These are phyloP conservation scores for Astropecten irregularis DNA, from an alignment of 53 echinoderm and acorn worm species.

Conservation along the genomic window DNA sequence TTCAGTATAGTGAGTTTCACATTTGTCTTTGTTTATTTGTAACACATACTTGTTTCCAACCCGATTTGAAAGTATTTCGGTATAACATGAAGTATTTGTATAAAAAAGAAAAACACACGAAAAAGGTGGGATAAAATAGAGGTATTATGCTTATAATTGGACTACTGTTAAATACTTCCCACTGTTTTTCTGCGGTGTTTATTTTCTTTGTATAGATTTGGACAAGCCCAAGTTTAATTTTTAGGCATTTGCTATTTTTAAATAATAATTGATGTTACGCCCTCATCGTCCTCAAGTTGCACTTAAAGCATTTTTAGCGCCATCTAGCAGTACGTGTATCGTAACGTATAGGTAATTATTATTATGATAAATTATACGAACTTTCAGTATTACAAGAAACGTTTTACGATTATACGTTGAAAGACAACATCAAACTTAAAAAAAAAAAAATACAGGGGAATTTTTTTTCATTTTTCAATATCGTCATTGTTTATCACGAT, in stretches of 20 bases:
- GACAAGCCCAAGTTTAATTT: background rate
- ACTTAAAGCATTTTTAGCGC: background rate
- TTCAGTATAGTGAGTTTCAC: no score
- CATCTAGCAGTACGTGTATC: constrained; percentile 36
- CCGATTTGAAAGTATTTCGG: no score
- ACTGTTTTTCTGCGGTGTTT: background rate
- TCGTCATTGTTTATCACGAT: no score
- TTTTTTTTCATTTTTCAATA: no score
- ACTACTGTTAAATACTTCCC: no score
- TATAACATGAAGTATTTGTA: no score
- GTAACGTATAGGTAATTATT: background rate
- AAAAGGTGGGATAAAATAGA: no score
- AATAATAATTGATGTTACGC: constrained; percentile 17
- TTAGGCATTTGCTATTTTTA: constrained; percentile 33
- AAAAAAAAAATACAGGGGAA: no score
- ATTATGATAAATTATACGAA: constrained; percentile 27
- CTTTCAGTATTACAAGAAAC: constrained; percentile 26
- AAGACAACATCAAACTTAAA: no score
- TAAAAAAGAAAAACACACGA: no score
- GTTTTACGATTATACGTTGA: background rate
- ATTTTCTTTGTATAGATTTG: background rate
- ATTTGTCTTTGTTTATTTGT: no score
- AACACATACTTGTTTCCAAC: no score
- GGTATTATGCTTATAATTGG: background rate
- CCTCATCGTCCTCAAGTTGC: background rate